These are phyloP conservation scores for Heterodera schachtii DNA, from an alignment of 1,140 invertebrate genomes.

Conservation along the genomic window DNA sequence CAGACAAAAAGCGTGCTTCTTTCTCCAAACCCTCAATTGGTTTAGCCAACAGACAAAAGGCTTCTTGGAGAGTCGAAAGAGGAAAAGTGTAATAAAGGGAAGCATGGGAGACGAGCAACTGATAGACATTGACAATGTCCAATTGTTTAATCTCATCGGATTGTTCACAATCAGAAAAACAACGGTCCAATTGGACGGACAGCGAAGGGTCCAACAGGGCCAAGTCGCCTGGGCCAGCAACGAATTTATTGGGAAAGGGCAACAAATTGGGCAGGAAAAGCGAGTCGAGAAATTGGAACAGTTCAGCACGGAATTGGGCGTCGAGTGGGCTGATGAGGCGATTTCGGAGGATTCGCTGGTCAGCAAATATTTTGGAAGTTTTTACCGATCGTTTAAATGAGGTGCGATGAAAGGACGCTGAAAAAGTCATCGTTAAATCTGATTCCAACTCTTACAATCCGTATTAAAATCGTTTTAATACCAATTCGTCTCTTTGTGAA, in stretches of 20 bases:
- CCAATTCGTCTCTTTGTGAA: neutral
- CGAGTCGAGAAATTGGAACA: conserved; percentile 19
- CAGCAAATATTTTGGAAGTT: neutral
- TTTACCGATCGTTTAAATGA: neutral
- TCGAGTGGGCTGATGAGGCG: neutral
- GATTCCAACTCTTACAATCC: too few relatives aligned
- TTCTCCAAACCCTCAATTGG: conserved; percentile 6
- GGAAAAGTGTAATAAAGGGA: conserved; percentile 1
- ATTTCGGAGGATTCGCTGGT: neutral
- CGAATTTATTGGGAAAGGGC: conserved; percentile 14
- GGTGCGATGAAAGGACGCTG: neutral
- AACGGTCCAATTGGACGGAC: conserved; percentile 14
- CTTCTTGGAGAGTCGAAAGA: conserved; percentile 15
- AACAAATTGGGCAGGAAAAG: conserved; percentile 5
- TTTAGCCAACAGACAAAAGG: conserved; percentile 19
- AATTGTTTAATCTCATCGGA: conserved; percentile 9
- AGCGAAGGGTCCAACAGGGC: conserved; percentile 6
- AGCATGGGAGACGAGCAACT: conserved; percentile 22
- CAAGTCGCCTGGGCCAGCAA: neutral
- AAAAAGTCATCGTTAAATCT: too few relatives aligned
- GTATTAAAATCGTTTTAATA: too few relatives aligned
- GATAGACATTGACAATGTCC: conserved; percentile 27
- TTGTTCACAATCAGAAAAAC: neutral
- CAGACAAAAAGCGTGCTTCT: conserved; percentile 21
- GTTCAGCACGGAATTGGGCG: neutral